Base-by-base conservation (phyloP, 2,113 vertebrate genomes). In the Corynorhinus townsendii region DNA sequence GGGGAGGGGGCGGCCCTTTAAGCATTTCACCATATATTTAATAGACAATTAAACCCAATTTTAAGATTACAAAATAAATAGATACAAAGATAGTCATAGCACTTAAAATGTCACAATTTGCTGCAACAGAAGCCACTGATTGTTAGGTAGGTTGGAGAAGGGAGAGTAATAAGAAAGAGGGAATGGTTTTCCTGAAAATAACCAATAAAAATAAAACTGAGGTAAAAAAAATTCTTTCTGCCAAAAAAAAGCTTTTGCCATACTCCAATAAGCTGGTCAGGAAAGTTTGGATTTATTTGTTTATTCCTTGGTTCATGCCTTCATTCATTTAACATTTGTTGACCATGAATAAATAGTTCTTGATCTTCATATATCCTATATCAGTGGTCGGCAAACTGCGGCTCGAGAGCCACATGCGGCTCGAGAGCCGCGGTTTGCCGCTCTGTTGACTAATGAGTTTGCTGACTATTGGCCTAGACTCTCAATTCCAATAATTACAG, bases 21-120 rank as follows among this genome's bases (percentile, higher is more conserved):
- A 80, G 54, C 3, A 33, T 84, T 59, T 80, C 45, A 59, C 81
- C 38, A 35, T 47, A 47, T 33, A 45, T 20, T 86, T 93, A 75
- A 56, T 20, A 77, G n/a, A 85, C 38, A 84, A 62, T 72, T 77
- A 38, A 89, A 35, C 28, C 56, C 19, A 71, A 91, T 14, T 87
- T 59, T 68, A 82, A 93, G 93, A 72, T 94, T 40, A 33, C 75
- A 69, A 79, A 81, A 73, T 49, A 69, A 87, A 84, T 40, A 73
- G 16, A 73, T 72, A 45, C 38, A 52, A 94, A 89, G 22, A 56
- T 24, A 89, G 47, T 89, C 45, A 43, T 28, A 54, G 43, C 38
- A 20, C 47, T 81, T 8, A 8, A 85, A 88, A 76, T 75, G 14
- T 77, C 56, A 88, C 45, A 79, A 7, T 54, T 88, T 49, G 35